Evolutionary conservation across 2,797 vertebrate genomes (phyloP).

Genomic region (Delichon dasypus): DNA sequence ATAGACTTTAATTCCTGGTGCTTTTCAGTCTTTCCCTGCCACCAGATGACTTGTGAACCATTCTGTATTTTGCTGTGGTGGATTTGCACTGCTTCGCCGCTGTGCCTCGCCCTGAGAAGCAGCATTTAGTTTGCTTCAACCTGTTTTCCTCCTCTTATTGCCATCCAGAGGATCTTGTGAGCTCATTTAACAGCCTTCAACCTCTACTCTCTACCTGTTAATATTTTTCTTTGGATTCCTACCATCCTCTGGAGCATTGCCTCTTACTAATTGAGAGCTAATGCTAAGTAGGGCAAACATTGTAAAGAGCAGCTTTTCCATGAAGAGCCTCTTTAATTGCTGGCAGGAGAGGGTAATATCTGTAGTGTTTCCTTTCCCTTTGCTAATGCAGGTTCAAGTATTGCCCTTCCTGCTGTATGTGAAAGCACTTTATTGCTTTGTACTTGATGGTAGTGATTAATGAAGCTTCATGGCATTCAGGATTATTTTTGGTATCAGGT

Average conservation of each 20-base stretch:
- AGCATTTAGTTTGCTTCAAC: background rate
- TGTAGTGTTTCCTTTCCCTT: conserved; percentile 17
- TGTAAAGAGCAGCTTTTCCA: conserved; percentile 39
- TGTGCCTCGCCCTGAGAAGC: background rate
- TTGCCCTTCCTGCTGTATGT: background rate
- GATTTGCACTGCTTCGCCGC: background rate
- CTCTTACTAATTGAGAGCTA: conserved; percentile 42
- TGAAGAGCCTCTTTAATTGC: conserved; percentile 42
- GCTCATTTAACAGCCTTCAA: background rate
- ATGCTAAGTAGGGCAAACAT: conserved; percentile 50
- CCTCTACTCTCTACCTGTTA: conserved; percentile 32
- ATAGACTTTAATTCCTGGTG: background rate
- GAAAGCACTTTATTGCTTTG: background rate
- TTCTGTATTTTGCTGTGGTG: background rate
- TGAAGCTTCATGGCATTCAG: background rate
- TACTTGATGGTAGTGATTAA: background rate
- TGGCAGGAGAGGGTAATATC: conserved; percentile 2
- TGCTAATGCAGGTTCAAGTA: background rate
- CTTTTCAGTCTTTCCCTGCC: background rate
- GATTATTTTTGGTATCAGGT: background rate
- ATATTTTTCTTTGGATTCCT: conserved; percentile 52
- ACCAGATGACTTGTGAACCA: background rate
- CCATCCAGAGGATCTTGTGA: background rate
- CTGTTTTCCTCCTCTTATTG: background rate
- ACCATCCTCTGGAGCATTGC: conserved; percentile 39